phyloP scores from a whole-genome alignment of 2,888 invertebrate species.

The Parnassius glacialis region DNA sequence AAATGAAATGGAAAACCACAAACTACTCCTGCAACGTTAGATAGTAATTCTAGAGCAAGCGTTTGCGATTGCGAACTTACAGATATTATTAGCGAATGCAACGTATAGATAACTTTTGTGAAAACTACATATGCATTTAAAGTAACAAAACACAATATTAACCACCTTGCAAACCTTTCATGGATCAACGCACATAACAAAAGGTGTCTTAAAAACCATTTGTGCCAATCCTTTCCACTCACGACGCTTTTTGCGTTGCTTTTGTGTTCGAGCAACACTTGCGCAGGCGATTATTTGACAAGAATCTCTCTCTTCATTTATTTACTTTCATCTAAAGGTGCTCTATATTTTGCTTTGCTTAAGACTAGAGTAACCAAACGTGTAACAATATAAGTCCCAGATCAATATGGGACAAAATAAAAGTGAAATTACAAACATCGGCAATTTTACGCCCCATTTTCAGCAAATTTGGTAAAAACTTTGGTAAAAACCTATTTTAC shows the following conservation, averaged over 20 bases:
- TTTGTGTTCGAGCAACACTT: slow-evolving; percentile 57
- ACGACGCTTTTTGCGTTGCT: slow-evolving; percentile 38
- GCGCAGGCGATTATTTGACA: slow-evolving; percentile 68
- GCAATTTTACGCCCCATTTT: no score
- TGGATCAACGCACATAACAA: slow-evolving; percentile 41
- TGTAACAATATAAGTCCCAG: background rate
- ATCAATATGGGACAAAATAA: no score
- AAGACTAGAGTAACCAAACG: slow-evolving; percentile 42
- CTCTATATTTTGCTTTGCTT: slow-evolving; percentile 38
- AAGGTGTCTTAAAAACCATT: slow-evolving; percentile 40
- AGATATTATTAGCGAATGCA: no score
- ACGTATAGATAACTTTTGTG: no score
- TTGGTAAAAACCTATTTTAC: no score
- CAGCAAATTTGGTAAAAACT: no score
- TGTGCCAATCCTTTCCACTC: slow-evolving; percentile 54
- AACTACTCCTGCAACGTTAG: no score
- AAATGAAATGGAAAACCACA: no score
- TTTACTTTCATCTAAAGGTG: slow-evolving; percentile 62
- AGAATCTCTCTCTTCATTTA: slow-evolving; percentile 50
- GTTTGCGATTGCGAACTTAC: no score
- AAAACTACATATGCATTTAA: no score
- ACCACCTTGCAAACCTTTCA: slow-evolving; percentile 50
- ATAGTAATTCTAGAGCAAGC: no score
- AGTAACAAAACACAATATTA: slow-evolving; percentile 12
- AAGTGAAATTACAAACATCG: no score